These are phyloP conservation scores for Psophia crepitans DNA, from an alignment of 2,113 vertebrate genomes.

Conservation along the genomic window DNA sequence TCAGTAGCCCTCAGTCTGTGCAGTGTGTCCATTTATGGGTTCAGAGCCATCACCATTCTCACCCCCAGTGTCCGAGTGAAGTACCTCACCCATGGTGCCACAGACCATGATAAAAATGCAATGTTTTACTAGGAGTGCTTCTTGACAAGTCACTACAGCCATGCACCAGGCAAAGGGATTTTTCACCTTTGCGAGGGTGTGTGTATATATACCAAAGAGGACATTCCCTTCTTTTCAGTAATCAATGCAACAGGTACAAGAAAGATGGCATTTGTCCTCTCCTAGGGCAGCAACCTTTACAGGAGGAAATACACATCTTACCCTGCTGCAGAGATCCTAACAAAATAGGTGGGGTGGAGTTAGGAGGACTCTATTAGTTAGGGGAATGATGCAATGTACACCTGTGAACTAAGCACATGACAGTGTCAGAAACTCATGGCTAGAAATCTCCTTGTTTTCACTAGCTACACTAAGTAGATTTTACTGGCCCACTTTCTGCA, in stretches of 20 bases:
- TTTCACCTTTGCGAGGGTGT: neutral
- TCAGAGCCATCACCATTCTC: neutral
- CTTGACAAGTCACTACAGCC: neutral
- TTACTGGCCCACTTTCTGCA: neutral
- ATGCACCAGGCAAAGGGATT: neutral
- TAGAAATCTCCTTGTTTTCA: neutral
- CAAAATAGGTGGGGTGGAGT: neutral
- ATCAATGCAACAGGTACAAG: neutral
- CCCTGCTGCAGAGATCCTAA: neutral
- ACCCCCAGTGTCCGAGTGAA: neutral
- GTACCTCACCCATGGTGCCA: neutral
- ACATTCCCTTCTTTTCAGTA: neutral
- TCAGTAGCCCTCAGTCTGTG: neutral
- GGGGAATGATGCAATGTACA: neutral
- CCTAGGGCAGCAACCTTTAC: neutral
- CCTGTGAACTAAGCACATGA: neutral
- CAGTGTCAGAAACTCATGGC: neutral
- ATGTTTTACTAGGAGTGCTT: neutral
- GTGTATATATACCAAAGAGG: neutral
- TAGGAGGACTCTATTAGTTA: neutral
- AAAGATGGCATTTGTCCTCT: neutral
- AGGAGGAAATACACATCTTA: neutral
- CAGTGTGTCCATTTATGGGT: accelerated
- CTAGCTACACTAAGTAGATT: neutral
- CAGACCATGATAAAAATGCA: neutral